Evolutionary conservation across 2,113 vertebrate genomes (phyloP), one percentile per base, ranked within the genome.

Genomic region (Elachura formosa): DNA sequence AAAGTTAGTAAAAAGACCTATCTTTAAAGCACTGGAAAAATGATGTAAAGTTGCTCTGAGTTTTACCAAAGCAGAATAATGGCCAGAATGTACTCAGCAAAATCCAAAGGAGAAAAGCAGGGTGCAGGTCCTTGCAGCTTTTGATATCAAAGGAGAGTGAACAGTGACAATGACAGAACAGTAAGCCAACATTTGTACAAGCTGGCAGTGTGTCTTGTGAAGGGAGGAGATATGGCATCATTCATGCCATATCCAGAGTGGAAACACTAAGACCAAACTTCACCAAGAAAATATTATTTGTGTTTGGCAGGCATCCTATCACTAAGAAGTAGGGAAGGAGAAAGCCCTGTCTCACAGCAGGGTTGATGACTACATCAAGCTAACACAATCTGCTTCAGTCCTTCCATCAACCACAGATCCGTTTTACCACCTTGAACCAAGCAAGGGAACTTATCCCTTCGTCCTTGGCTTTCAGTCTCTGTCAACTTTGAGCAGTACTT

Each of bases 221-320:
- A 77, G 59, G 40, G 33, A 85, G 56, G 41, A 61, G 49, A 36
- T 38, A n/a, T n/a, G n/a, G n/a, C n/a, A 91, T 76, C 22, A 38
- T 68, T 85, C 21, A 28, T 80, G 46, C 55, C 31, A 2, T 76
- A 64, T 61, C 59, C 45, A 77, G 48, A 59, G 23, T 45, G 63
- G 76, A 89, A 95, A 89, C 48, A 73, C 10, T 33, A 62, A 55
- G 59, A 43, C 17, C 56, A 88, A 25, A 36, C 64, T 85, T 88
- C 56, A 71, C 38, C 46, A 40, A 84, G 41, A 62, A 67, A 52
- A 4, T 75, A 25, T 40, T 82, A 15, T 56, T 71, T 71, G 14
- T 38, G 9, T 79, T 75, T 90, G 89, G 61, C 56, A 82, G 59
- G 51, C 28, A 7, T 43, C 34, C 19, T 67, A 2, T 67, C 61